These are phyloP conservation scores for Oceanodroma tethys DNA, from an alignment of 2,113 vertebrate species.

Conservation along the genomic window DNA sequence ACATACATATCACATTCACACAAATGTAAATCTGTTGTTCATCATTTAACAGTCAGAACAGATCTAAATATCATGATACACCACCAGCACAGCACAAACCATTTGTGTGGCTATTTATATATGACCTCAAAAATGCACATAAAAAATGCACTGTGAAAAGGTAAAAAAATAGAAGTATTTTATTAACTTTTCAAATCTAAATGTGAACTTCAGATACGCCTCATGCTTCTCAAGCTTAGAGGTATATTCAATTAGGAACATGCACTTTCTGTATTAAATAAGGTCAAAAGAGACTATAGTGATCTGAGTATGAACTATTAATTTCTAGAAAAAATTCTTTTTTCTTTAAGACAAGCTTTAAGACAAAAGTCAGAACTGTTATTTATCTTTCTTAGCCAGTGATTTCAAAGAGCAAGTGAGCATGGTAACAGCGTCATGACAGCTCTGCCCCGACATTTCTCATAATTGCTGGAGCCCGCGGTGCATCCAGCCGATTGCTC, in stretches of 20 bases:
- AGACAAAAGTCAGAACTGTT: neutral
- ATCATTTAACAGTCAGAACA: neutral
- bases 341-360: neutral
- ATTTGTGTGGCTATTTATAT: neutral
- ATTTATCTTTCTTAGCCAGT: neutral
- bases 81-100: neutral
- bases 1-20: neutral
- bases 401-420: neutral
- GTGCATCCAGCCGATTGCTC: neutral
- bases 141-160: neutral
- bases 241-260: neutral
- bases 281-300: neutral
- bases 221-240: neutral
- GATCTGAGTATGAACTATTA: neutral
- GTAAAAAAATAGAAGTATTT: conserved; percentile 19
- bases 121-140: conserved; percentile 7
- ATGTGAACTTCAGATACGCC: neutral
- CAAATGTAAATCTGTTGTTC: neutral
- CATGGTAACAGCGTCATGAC: neutral
- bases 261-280: neutral
- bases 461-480: neutral
- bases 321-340: neutral
- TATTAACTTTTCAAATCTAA: conserved; percentile 1
- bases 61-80: neutral
- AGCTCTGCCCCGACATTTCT: neutral